Evolutionary conservation across 2,888 invertebrate species (phyloP).

Genomic region (Uloborus plumipes): DNA sequence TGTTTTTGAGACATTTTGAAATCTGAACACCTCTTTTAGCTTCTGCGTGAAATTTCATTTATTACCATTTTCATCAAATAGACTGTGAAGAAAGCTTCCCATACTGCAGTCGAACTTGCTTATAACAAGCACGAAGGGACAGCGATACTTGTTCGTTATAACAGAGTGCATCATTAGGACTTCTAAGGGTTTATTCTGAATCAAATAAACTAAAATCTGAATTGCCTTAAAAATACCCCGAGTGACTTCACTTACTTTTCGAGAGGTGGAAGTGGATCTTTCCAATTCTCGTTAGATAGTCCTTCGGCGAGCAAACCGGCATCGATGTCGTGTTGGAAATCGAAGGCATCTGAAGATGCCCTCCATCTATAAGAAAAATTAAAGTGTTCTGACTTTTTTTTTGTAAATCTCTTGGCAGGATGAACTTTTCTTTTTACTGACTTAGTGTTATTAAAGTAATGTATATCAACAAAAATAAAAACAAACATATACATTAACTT

Average conservation of each 20-base stretch:
- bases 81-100: no score
- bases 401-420: neutral
- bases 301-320: constrained; percentile 10
- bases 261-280: constrained; percentile 4
- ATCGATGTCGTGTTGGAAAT: constrained; percentile 25
- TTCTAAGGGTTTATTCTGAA: no score
- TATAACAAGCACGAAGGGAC: no score
- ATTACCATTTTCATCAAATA: no score
- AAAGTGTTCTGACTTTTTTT: neutral
- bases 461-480: neutral
- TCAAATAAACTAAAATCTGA: no score
- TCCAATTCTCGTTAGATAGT: constrained; percentile 31
- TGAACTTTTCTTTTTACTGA: neutral
- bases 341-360: constrained; percentile 41
- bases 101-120: no score
- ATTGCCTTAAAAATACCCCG: no score
- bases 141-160: no score
- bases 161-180: no score
- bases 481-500: constrained; percentile 23
- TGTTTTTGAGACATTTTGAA: no score
- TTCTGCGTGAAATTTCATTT: no score
- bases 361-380: constrained; percentile 23
- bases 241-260: constrained; percentile 39
- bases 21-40: no score
- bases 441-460: neutral